phyloP scores from a whole-genome alignment of 2,888 invertebrate genomes.

The Taphrorychus bicolor region DNA sequence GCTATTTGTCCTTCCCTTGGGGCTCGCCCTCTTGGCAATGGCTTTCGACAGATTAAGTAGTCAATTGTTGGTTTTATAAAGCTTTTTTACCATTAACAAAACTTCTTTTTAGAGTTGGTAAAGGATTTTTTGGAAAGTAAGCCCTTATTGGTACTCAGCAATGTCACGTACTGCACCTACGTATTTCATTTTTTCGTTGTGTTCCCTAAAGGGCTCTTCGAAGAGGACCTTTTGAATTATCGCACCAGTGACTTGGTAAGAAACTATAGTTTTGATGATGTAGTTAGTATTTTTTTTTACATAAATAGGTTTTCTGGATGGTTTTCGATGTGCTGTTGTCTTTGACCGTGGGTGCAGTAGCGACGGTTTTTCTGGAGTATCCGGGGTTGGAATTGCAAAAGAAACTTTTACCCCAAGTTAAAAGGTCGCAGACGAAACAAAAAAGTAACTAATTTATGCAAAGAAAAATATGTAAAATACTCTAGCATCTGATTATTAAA shows the following conservation, averaged over 20 bases:
- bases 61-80: background rate
- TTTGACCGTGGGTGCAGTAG: slow-evolving; percentile 5
- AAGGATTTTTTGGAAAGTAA: slow-evolving; percentile 19
- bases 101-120: slow-evolving; percentile 13
- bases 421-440: background rate
- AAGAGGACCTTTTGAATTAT: background rate
- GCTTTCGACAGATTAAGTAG: slow-evolving; percentile 24
- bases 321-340: slow-evolving; percentile 3
- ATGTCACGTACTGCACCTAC: slow-evolving; percentile 34
- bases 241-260: slow-evolving; percentile 5
- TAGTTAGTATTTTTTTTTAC: slow-evolving; percentile 7
- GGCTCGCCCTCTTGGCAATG: slow-evolving; percentile 24
- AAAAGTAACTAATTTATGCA: no score
- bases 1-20: slow-evolving; percentile 17
- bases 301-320: slow-evolving; percentile 13
- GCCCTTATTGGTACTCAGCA: slow-evolving; percentile 12
- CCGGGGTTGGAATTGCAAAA: slow-evolving; percentile 24
- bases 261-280: background rate
- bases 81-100: background rate
- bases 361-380: slow-evolving; percentile 17
- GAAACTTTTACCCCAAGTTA: slow-evolving; percentile 13
- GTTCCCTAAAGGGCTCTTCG: slow-evolving; percentile 20
- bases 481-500: no score
- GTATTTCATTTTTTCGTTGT: slow-evolving; percentile 26
- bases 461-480: no score